Evolutionary conservation across 2,113 vertebrate genomes (phyloP).

Genomic region (Tachycineta bicolor): DNA sequence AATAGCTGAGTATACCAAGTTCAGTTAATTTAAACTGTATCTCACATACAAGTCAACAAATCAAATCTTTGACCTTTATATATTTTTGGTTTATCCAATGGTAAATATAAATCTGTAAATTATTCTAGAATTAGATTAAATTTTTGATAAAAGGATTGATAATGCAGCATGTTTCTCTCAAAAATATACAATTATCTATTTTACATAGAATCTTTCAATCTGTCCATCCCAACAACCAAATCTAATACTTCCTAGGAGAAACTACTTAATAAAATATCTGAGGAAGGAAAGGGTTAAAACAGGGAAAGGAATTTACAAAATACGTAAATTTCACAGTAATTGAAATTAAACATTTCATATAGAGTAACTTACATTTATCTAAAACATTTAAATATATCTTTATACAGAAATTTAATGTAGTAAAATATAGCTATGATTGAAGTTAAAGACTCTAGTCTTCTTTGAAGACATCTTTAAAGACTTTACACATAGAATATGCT

Average conservation of each 20-base stretch:
- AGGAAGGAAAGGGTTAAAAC: constrained; percentile 64
- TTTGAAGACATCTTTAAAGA: constrained; percentile 86
- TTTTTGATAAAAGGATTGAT: constrained; percentile 69
- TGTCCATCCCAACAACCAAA: constrained; percentile 60
- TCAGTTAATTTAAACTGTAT: constrained; percentile 25
- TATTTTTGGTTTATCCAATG: constrained; percentile 67
- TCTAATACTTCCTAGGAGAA: constrained; percentile 66
- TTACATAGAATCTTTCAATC: constrained; percentile 70
- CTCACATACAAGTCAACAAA: constrained; percentile 43
- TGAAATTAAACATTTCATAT: constrained; percentile 79
- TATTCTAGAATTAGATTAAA: constrained; percentile 68
- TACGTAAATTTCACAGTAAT: constrained; percentile 84
- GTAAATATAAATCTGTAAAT: constrained; percentile 75
- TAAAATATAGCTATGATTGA: constrained; percentile 89
- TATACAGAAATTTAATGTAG: constrained; percentile 84
- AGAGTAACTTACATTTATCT: constrained; percentile 80
- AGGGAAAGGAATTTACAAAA: constrained; percentile 69
- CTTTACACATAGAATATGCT: constrained; percentile 82
- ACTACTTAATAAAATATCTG: constrained; percentile 66
- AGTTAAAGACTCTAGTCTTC: constrained; percentile 87
- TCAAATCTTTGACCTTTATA: constrained; percentile 36
- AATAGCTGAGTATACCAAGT: not conserved
- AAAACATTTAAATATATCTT: constrained; percentile 84
- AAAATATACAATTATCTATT: constrained; percentile 81
- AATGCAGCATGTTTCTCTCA: constrained; percentile 76